Base-by-base conservation (phyloP, 1,140 invertebrate genomes). In the Euwallacea fornicatus region DNA sequence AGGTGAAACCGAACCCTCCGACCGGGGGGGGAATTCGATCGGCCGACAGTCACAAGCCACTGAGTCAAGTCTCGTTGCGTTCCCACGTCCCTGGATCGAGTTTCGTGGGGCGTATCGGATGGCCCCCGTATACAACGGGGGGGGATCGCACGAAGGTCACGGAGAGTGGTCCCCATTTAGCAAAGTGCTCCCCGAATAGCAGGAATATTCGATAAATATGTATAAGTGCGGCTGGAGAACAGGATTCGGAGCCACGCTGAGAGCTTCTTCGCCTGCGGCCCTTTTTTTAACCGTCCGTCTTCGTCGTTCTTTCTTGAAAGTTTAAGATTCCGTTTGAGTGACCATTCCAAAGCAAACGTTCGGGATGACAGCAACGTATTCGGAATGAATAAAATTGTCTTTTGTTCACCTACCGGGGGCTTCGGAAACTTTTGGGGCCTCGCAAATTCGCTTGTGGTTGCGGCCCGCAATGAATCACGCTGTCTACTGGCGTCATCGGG, bases 161-260 rank as follows among this genome's bases (percentile, higher is more conserved):
- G 46, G 46, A 50, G 13, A 50, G 9, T 50, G 55, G 55, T n/a
- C 21, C 21, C 65, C 43, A 56, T 67, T 67, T 43, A 66, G 50
- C 47, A 53, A 66, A 66, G 63, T 55, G 63, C 59, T 44, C 33
- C 21, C 64, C n/a, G 10, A 50, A 62, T 15, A 65, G 44, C 41
- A 55, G n/a, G 63, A 56, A 67, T 67, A 21, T 58, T 59, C 65
- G 42, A 67, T 67, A 67, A 67, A 67, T 67, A 67, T 67, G 65
- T 67, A 67, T 67, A 67, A 67, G 65, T 56, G 50, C 44, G 63
- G 13, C 63, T 11, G 15, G 47, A 54, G 50, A 64, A 43, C 47
- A 15, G 41, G 55, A 54, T 42, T 53, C 41, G 53, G 63, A 50
- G 63, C 21, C 42, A 58, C 53, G 8, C 44, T 67, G 42, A 67